Conservation (phyloP, 30 jellyfish, hydroid and myxozoan species). For the Hydra vulgaris region DNA sequence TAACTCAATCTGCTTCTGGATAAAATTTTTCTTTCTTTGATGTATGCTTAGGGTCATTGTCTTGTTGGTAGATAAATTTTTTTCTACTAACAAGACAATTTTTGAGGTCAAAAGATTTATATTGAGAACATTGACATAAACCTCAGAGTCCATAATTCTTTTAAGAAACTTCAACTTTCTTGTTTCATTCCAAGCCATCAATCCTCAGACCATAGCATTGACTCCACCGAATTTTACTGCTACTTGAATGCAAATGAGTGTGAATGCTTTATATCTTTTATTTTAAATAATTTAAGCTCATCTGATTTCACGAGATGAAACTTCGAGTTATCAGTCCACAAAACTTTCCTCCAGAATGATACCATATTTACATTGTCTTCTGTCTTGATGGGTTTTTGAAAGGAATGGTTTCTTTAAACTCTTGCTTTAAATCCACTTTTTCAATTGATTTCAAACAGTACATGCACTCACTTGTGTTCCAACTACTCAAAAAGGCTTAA, state of each 20-base stretch:
- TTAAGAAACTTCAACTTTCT: background rate
- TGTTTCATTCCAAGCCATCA: background rate
- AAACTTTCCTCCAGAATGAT: background rate
- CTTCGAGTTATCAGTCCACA: background rate
- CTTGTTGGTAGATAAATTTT: background rate
- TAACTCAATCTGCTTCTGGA: background rate
- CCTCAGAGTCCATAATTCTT: background rate
- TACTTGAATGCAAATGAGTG: background rate
- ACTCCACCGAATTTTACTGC: background rate
- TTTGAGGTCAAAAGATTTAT: background rate
- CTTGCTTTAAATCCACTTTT: too few species aligned
- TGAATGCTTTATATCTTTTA: background rate
- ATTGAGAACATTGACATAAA: background rate
- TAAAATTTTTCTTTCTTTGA: background rate
- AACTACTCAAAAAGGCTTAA: too few species aligned
- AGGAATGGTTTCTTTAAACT: too few species aligned
- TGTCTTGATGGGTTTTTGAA: too few species aligned
- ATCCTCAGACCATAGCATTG: background rate
- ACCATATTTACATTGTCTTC: too few species aligned
- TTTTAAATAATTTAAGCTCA: background rate
- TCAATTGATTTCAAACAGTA: too few species aligned
- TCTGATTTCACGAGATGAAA: too few species aligned
- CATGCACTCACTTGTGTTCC: too few species aligned
- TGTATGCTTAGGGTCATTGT: background rate
- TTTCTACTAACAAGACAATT: background rate